Conservation (phyloP, 2,888 invertebrate species). For the Heliconius cydno region DNA sequence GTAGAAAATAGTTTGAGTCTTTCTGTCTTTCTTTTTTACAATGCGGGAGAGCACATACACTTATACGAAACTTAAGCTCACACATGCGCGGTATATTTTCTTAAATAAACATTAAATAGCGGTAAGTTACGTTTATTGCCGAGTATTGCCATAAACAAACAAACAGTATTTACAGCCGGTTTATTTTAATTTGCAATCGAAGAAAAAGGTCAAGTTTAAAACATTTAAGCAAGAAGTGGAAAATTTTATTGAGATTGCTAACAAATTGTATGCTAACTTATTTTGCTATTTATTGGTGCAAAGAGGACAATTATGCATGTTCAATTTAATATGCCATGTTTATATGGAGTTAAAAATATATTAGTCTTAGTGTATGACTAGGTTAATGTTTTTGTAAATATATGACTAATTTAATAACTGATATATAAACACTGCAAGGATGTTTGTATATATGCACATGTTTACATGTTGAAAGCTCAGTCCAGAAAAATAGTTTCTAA, state of each 20-base stretch:
- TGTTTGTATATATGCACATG: not conserved
- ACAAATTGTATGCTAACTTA: not conserved
- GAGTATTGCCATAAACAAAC: conserved; percentile 24
- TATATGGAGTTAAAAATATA: not conserved
- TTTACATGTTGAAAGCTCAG: not conserved
- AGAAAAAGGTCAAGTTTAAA: conserved; percentile 24
- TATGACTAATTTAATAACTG: not conserved
- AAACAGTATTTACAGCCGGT: conserved; percentile 6
- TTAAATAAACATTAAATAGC: conserved; percentile 8
- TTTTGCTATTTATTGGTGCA: not conserved
- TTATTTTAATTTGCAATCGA: conserved; percentile 23
- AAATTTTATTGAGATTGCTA: not conserved
- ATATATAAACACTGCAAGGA: not conserved
- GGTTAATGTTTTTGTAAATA: not conserved
- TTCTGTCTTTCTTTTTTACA: too few relatives aligned
- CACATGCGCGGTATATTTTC: not conserved
- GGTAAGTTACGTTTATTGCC: conserved; percentile 22
- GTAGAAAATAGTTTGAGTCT: too few relatives aligned
- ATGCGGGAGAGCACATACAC: not conserved
- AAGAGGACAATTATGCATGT: not conserved
- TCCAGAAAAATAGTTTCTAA: not conserved
- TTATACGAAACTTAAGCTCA: not conserved
- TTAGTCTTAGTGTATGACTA: not conserved
- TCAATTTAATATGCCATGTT: not conserved
- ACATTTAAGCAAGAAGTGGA: conserved; percentile 14